These are phyloP conservation scores for Macquaria ambigua DNA, from an alignment of 2,113 vertebrate genomes.

Conservation along the genomic window DNA sequence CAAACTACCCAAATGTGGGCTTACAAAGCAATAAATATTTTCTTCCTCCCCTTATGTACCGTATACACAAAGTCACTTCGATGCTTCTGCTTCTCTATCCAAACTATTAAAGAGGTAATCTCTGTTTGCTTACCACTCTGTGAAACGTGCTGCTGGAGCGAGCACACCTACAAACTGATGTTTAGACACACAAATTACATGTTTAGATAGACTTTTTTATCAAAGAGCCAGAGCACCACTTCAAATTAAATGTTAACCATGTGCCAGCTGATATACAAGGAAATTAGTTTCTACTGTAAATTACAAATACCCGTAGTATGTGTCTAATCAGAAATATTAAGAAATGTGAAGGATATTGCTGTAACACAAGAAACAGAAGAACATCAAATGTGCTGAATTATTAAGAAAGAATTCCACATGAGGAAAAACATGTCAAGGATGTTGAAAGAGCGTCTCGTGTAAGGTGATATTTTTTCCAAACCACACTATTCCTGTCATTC, in stretches of 20 bases:
- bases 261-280: background rate
- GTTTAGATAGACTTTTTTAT: background rate
- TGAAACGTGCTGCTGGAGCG: background rate
- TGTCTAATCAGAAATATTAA: background rate
- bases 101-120: background rate
- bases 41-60: background rate
- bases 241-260: background rate
- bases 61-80: slow-evolving; percentile 6
- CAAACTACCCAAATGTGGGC: background rate
- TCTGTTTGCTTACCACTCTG: slow-evolving; percentile 16
- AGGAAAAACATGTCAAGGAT: slow-evolving; percentile 45
- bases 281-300: background rate
- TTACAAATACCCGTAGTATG: background rate
- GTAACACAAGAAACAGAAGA: background rate
- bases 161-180: slow-evolving; percentile 10
- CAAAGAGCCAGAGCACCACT: background rate
- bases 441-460: slow-evolving; percentile 33
- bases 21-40: background rate
- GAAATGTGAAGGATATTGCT: background rate
- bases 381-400: slow-evolving; percentile 8
- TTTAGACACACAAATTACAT: background rate
- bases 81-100: background rate
- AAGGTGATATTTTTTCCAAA: slow-evolving; percentile 66
- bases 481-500: slow-evolving; percentile 59
- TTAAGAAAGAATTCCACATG: slow-evolving; percentile 19